These are phyloP conservation scores for Protophormia terraenovae DNA, from an alignment of 2,888 invertebrate species.

Conservation along the genomic window DNA sequence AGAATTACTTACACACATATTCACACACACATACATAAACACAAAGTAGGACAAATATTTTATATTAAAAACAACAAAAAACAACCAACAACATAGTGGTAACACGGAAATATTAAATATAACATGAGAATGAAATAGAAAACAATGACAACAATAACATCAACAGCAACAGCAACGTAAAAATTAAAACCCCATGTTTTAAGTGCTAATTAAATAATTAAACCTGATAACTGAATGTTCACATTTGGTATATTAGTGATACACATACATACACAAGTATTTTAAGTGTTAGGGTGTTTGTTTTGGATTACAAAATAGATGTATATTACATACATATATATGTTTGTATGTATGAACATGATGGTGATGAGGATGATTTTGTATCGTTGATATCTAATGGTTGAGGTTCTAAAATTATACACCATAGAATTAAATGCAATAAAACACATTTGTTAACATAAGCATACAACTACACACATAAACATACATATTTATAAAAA, in stretches of 20 bases:
- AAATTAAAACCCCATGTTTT: slow-evolving; percentile 1
- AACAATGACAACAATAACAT: too few species aligned
- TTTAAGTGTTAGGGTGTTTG: too few species aligned
- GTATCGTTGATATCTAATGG: slow-evolving; percentile 23
- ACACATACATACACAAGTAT: neutral
- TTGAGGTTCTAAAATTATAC: slow-evolving; percentile 39
- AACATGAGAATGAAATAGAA: neutral
- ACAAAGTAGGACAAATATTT: neutral
- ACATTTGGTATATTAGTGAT: neutral
- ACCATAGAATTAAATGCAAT: slow-evolving; percentile 23
- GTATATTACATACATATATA: too few species aligned
- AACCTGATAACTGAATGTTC: neutral
- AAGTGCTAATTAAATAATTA: slow-evolving; percentile 43
- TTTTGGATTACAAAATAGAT: neutral
- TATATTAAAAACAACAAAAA: neutral
- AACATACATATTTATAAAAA: neutral
- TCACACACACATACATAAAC: neutral
- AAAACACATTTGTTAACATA: slow-evolving; percentile 12
- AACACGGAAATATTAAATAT: neutral
- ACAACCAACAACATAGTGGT: neutral
- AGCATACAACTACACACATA: neutral
- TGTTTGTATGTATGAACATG: too few species aligned
- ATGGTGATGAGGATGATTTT: neutral
- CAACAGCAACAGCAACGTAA: neutral
- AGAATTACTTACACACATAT: neutral